Conservation (phyloP, 1,140 invertebrate species). For the Zaprionus camerounensis region DNA sequence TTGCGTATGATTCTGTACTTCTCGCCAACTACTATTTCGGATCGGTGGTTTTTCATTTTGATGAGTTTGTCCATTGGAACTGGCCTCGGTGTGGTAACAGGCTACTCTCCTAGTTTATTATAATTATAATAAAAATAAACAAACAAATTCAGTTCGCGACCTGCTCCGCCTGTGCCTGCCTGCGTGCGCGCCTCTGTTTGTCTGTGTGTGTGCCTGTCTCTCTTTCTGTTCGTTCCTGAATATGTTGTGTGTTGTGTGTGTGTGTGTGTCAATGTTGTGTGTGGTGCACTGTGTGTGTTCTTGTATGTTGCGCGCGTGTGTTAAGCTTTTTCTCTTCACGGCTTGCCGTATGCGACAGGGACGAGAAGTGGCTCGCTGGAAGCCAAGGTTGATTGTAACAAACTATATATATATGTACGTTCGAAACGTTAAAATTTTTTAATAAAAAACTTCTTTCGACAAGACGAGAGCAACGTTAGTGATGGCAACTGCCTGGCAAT, state of each 20-base stretch:
- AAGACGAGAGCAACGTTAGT: conserved; percentile 26
- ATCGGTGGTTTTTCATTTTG: conserved; percentile 69
- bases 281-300: background rate
- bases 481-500: conserved; percentile 30
- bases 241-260: too few species aligned
- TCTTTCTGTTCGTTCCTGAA: background rate
- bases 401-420: conserved; percentile 3
- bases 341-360: conserved; percentile 8
- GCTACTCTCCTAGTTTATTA: conserved; percentile 5
- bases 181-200: background rate
- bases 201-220: background rate
- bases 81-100: background rate
- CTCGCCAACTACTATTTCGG: conserved; percentile 92
- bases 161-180: conserved; percentile 3
- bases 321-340: conserved; percentile 5
- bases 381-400: conserved; percentile 9
- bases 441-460: conserved; percentile 21
- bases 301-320: conserved; percentile 14
- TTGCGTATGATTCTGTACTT: conserved; percentile 98
- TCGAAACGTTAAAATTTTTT: conserved; percentile 13
- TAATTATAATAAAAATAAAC: conserved; percentile 9
- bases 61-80: conserved; percentile 35
- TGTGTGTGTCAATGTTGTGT: background rate
- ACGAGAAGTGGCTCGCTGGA: conserved; percentile 20
- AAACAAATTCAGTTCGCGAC: conserved; percentile 7